These are phyloP conservation scores for Dioctria linearis DNA, from an alignment of 2,888 invertebrate species.

Conservation along the genomic window DNA sequence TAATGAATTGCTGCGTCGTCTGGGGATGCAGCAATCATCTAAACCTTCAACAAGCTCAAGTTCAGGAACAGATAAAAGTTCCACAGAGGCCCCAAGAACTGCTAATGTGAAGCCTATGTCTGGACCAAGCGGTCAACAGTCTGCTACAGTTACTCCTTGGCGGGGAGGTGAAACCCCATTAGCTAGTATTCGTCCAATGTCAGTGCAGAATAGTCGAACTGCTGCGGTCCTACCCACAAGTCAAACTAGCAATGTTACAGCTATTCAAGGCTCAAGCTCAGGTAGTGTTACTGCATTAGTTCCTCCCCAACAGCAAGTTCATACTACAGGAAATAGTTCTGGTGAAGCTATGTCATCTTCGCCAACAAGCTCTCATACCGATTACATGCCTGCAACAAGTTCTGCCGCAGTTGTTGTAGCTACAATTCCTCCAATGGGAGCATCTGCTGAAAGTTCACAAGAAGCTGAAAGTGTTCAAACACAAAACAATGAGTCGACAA, in stretches of 20 bases:
- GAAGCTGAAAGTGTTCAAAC: constrained; percentile 70
- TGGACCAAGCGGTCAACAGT: constrained; percentile 73
- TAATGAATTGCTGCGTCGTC: constrained; percentile 78
- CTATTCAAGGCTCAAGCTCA: constrained; percentile 63
- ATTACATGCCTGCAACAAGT: constrained; percentile 89
- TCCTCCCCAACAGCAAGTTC: constrained; percentile 77
- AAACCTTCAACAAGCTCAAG: constrained; percentile 81
- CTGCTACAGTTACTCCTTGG: constrained; percentile 76
- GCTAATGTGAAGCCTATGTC: constrained; percentile 97
- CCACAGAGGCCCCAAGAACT: constrained; percentile 79
- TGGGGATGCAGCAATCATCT: constrained; percentile 76
- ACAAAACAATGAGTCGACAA: constrained; percentile 66
- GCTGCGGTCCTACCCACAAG: constrained; percentile 85
- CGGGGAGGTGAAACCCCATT: constrained; percentile 87
- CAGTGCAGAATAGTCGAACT: constrained; percentile 79
- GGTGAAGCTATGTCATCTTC: constrained; percentile 76
- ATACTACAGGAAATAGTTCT: constrained; percentile 71
- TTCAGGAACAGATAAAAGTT: constrained; percentile 74
- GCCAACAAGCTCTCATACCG: constrained; percentile 83
- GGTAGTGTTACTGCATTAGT: constrained; percentile 73
- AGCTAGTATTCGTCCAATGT: constrained; percentile 94
- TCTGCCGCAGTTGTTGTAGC: constrained; percentile 77
- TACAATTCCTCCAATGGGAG: constrained; percentile 76
- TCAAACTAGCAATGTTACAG: constrained; percentile 73
- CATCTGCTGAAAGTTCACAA: constrained; percentile 71